Percentiles rank a stretch among this genome's conserved stretches.
These are phyloP conservation scores for Mesochorus sp. DNA, from an alignment of 2,888 invertebrate species.

Conservation along the genomic window DNA sequence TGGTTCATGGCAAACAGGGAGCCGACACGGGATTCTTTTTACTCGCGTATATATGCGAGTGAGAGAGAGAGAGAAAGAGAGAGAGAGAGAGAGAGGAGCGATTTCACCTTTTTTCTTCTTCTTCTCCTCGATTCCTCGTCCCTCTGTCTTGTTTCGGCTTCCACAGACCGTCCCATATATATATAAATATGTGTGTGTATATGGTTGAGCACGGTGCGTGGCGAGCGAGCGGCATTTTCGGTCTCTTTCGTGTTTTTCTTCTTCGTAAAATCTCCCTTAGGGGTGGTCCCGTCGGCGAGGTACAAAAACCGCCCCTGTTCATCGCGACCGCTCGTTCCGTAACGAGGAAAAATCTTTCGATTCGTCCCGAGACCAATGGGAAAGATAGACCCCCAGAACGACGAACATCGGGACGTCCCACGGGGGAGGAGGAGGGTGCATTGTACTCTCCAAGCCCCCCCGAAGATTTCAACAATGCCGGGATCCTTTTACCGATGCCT, in stretches of 20 bases:
- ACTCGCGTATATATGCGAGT: not conserved
- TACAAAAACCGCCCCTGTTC: conserved; percentile 69
- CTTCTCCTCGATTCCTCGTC: conserved; percentile 35
- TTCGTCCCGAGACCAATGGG: not conserved
- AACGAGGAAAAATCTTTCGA: conserved; percentile 65
- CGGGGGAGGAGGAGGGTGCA: not conserved
- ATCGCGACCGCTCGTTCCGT: conserved; percentile 10
- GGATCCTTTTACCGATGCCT: conserved; percentile 3
- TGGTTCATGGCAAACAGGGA: conserved; percentile 57
- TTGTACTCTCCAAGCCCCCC: conserved; percentile 14
- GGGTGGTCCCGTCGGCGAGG: conserved; percentile 69
- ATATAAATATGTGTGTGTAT: no score
- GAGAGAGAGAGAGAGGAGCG: conserved; percentile 31
- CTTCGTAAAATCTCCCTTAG: conserved; percentile 42
- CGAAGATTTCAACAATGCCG: conserved; percentile 7
- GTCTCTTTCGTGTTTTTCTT: conserved; percentile 46
- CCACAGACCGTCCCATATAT: conserved; percentile 8
- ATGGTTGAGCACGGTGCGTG: not conserved
- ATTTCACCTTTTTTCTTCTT: conserved; percentile 53
- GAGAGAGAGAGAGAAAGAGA: conserved; percentile 53
- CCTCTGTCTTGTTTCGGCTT: conserved; percentile 38
- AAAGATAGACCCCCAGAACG: not conserved
- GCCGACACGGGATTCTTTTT: conserved; percentile 51
- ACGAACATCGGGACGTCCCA: not conserved
- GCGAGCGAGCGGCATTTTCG: conserved; percentile 20